Evolutionary conservation across 2,113 vertebrate genomes (phyloP).

Genomic region (Sprattus sprattus): DNA sequence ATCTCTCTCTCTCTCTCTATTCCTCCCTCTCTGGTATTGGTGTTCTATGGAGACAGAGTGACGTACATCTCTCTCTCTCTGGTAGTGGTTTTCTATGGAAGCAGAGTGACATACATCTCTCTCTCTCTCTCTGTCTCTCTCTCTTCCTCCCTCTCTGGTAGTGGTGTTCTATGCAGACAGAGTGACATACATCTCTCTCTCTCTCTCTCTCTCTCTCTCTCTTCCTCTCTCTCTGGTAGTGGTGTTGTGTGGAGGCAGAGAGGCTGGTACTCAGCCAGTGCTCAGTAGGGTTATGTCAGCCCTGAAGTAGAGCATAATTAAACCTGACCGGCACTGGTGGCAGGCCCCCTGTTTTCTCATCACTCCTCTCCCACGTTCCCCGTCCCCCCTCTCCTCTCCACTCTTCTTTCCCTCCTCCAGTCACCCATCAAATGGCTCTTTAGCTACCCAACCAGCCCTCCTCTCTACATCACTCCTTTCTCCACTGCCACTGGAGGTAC

Average conservation of each 20-base stretch:
- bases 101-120: neutral
- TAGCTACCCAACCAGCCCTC: neutral
- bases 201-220: neutral
- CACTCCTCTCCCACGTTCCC: conserved; percentile 17
- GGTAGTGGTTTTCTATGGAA: neutral
- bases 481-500: neutral
- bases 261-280: neutral
- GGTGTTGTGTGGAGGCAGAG: neutral
- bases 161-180: no score
- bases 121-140: neutral
- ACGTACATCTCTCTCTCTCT: neutral
- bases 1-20: neutral
- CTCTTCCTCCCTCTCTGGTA: neutral
- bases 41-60: no score
- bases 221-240: neutral
- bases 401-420: neutral
- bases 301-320: conserved; percentile 4
- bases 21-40: neutral
- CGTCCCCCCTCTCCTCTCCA: neutral
- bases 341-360: conserved; percentile 19
- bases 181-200: no score
- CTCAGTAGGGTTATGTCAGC: neutral
- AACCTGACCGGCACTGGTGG: neutral
- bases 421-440: conserved; percentile 26
- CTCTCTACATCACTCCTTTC: neutral